phyloP scores from a whole-genome alignment of 2,797 vertebrate genomes.

The Pipistrellus pygmaeus region DNA sequence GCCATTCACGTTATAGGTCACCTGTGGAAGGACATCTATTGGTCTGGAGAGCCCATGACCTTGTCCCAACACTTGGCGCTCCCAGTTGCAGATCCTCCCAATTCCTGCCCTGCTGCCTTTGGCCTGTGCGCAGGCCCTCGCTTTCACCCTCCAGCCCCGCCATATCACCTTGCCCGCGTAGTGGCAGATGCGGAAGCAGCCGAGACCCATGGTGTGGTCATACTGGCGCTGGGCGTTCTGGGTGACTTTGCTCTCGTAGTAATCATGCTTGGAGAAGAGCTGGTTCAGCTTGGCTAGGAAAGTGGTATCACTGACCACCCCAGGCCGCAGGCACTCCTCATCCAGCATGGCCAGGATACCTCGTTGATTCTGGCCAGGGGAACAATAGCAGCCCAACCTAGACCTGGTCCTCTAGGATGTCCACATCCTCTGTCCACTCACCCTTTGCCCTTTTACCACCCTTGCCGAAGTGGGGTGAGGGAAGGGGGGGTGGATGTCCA shows the following conservation, averaged over 20 bases:
- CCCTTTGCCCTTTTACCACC: background rate
- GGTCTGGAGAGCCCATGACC: background rate
- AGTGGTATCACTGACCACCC: slow-evolving; percentile 87
- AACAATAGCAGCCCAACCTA: background rate
- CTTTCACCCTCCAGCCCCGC: background rate
- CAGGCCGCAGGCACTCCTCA: slow-evolving; percentile 89
- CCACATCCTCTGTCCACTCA: background rate
- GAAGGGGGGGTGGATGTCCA: fast-evolving
- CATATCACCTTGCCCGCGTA: slow-evolving; percentile 88
- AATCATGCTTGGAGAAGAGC: slow-evolving; percentile 82
- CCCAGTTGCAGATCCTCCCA: background rate
- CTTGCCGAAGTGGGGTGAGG: background rate
- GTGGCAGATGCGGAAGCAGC: slow-evolving; percentile 89
- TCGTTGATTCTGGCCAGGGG: slow-evolving; percentile 80
- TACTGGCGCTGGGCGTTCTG: slow-evolving; percentile 84
- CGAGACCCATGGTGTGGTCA: slow-evolving; percentile 82
- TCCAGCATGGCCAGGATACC: slow-evolving; percentile 91
- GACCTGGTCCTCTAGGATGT: background rate
- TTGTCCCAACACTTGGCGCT: background rate
- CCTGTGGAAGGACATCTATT: slow-evolving; percentile 78
- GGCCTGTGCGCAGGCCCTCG: fast-evolving
- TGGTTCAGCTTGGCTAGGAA: slow-evolving; percentile 89
- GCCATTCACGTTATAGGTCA: slow-evolving; percentile 86
- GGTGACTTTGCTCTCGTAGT: slow-evolving; percentile 88
- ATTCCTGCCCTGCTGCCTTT: background rate